Base-by-base conservation (phyloP, 2,797 vertebrate genomes). In the Acanthiza pusilla region DNA sequence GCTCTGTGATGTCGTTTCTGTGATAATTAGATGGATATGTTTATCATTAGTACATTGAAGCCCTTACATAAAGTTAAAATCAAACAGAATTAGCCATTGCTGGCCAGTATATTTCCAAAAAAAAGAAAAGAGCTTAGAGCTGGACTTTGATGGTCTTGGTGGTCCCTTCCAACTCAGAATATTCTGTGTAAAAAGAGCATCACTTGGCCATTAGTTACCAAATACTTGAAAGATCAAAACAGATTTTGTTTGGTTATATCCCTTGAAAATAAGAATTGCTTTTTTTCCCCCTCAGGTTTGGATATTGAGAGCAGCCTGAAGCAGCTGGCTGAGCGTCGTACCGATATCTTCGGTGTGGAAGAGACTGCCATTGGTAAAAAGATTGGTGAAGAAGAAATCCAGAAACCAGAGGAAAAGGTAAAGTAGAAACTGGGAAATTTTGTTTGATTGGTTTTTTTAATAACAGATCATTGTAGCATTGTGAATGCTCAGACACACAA, bases 251-350 rank as follows among this genome's bases (percentile, higher is more conserved):
- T 73, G 30, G 4, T 51, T 73, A 0, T 40, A 11, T 55, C 26
- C 8, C 30, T 50, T 58, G 67, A 65, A 65, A 48, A 10, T 74
- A 48, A 66, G 34, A 43, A 20, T 40, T 68, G 30, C 14, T 87
- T 14, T 7, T 25, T 55, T 58, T 88, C 9, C 83, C 83, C 21
- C 91, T 61, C 60, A 98, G 98, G 98, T 77, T 98, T 99, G 97
- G 99, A 99, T 97, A 99, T 99, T 8, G 99, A 99, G 97, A 99
- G 99, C 98, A 99, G 99, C 97, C 96, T 99, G 98, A 99, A 99
- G 93, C 99, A 99, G 94, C 97, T 99, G 97, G 99, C 99, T 10
- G 99, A 99, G 97, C 99, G 99, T 79, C 99, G 99, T 99, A 99
- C 99, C 0, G 99, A 99, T 98, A 99, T 99, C 98, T 99, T 99